Conservation (phyloP, 1,140 invertebrate species). For the Vanessa atalanta region DNA sequence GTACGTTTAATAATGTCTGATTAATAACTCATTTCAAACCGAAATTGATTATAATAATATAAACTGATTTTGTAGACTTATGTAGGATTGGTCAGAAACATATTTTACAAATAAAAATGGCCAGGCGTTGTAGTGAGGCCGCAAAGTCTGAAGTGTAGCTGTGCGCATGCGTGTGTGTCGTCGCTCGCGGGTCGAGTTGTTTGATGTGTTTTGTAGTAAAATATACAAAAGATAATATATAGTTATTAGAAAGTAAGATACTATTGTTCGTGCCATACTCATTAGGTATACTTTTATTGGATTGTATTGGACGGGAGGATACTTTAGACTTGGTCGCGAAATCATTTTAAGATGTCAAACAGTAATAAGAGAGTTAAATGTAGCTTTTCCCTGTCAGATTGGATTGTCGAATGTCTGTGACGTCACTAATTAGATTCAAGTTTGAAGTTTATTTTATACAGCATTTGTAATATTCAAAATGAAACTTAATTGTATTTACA, state of each 20-base stretch:
- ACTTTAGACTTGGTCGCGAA: not conserved
- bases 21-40: no score
- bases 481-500: no score
- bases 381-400: no score
- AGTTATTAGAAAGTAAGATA: constrained; percentile 14
- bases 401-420: no score
- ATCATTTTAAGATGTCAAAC: no score
- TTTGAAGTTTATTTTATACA: no score
- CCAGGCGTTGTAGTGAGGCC: not conserved
- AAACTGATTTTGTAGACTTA: no score
- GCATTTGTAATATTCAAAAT: no score
- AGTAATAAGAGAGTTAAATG: no score
- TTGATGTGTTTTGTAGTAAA: not conserved
- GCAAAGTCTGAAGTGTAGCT: not conserved
- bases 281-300: constrained; percentile 26
- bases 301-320: not conserved
- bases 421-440: no score
- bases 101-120: not conserved
- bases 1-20: no score
- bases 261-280: constrained; percentile 42
- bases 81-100: not conserved
- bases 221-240: constrained; percentile 1
- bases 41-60: no score
- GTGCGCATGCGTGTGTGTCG: not conserved
- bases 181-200: constrained; percentile 6